Conservation (phyloP, 2,113 vertebrate species). For the Marcusenius ussheri region DNA sequence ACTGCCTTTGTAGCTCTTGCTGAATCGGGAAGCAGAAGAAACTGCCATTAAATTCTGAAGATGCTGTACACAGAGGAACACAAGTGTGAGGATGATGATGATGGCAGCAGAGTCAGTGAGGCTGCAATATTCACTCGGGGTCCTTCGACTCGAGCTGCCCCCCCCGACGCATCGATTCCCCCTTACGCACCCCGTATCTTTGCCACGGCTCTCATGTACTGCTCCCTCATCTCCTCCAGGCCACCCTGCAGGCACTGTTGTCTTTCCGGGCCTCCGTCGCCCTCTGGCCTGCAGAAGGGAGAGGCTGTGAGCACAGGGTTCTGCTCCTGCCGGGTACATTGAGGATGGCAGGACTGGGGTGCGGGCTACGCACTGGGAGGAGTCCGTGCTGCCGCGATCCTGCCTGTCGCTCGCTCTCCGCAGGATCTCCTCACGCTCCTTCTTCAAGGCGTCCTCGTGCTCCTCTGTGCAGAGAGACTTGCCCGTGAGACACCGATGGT, state of each 20-base stretch:
- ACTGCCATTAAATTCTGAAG: neutral
- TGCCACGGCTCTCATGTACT: constrained; percentile 78
- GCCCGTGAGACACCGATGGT: neutral
- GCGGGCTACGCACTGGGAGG: constrained; percentile 40
- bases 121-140: neutral
- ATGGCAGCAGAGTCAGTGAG: neutral
- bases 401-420: constrained; percentile 45
- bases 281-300: constrained; percentile 34
- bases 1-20: too few relatives aligned
- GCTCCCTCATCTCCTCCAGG: constrained; percentile 84
- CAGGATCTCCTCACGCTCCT: constrained; percentile 41
- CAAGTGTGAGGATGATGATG: neutral
- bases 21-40: neutral
- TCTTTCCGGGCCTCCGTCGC: constrained; percentile 44
- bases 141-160: neutral
- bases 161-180: neutral
- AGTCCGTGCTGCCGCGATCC: constrained; percentile 24
- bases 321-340: too few relatives aligned
- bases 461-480: constrained; percentile 43
- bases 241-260: constrained; percentile 56
- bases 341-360: neutral
- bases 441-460: constrained; percentile 44
- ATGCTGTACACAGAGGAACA: neutral
- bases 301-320: neutral
- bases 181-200: constrained; percentile 72